Base-by-base conservation (phyloP, 2,113 vertebrate genomes). In the Cyanoliseus patagonus region DNA sequence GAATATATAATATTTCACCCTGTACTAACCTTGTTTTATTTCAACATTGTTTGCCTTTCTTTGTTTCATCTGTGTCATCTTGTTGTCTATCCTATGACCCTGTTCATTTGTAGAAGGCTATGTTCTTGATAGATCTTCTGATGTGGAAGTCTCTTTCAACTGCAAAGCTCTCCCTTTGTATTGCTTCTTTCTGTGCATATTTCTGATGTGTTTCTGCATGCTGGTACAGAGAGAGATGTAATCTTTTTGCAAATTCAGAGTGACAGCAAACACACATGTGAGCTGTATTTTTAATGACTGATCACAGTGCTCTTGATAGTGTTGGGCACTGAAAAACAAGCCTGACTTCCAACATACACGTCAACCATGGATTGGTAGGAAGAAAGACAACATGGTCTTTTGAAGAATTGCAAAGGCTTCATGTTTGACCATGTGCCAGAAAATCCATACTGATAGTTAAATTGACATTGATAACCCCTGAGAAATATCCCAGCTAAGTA, bases 181-280 rank as follows among this genome's bases (percentile, higher is more conserved):
- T 82, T 82, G 47, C 51, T 74, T 88, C 13, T 53, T 86, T 84
- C 73, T 57, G n/a, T 46, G 63, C 57, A 24, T n/a, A 35, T 72
- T 94, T 86, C 73, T 85, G 74, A 92, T 91, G 94, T 69, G 80
- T 88, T 83, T 83, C 30, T 87, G 69, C 63, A 51, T 31, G 67
- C 52, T 92, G 47, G 23, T 69, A 16, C 30, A 81, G 16, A 84
- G 16, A 96, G 37, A 92, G 57, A 84, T 61, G 73, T 89, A 53
- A 76, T 68, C 63, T 79, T 92, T 62, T 80, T 42, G 41, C 87
- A 62, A 84, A 76, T 51, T 84, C 62, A 70, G 66, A 81, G 25
- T 49, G 80, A 82, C 22, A 91, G 66, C 52, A 73, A 93, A 55
- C 28, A 75, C 42, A 47, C 19, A 19, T 5, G 67, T 8, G 6